Conservation (phyloP, 2,888 invertebrate species). For the Lagria hirta region DNA sequence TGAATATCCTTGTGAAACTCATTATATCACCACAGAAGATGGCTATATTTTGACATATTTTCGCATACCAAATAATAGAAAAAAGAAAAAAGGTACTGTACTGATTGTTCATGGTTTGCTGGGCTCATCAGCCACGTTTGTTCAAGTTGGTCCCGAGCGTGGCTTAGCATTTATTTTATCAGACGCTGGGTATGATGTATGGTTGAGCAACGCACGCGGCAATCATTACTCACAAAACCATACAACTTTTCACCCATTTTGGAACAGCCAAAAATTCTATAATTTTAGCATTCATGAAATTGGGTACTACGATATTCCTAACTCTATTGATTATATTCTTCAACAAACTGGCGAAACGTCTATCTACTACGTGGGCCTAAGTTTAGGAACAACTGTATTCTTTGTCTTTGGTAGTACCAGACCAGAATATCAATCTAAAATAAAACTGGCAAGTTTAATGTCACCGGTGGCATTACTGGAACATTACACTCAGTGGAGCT, state of each 20-base stretch:
- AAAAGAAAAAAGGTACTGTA: conserved; percentile 8
- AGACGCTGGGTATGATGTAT: conserved; percentile 39
- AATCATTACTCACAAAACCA: conserved; percentile 57
- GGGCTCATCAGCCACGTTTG: conserved; percentile 24
- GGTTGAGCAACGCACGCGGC: conserved; percentile 57
- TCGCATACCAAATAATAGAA: too few relatives aligned
- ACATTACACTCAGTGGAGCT: not conserved
- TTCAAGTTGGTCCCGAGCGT: conserved; percentile 32
- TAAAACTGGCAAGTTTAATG: too few relatives aligned
- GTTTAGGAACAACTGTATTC: conserved; percentile 63
- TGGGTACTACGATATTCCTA: conserved; percentile 72
- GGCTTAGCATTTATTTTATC: conserved; percentile 34
- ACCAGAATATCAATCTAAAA: conserved; percentile 64
- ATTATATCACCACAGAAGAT: conserved; percentile 29
- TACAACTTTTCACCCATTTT: conserved; percentile 44
- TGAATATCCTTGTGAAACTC: conserved; percentile 27
- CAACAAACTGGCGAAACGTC: conserved; percentile 57
- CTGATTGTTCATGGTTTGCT: conserved; percentile 11
- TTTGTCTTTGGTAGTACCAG: conserved; percentile 62
- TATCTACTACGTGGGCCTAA: conserved; percentile 73
- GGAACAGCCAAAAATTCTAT: conserved; percentile 42
- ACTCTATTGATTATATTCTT: conserved; percentile 70
- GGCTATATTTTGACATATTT: conserved; percentile 29
- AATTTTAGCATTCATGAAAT: conserved; percentile 74
- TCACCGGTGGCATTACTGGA: not conserved